Base-by-base conservation (phyloP, 2,113 vertebrate species). In the Podocnemis expansa region DNA sequence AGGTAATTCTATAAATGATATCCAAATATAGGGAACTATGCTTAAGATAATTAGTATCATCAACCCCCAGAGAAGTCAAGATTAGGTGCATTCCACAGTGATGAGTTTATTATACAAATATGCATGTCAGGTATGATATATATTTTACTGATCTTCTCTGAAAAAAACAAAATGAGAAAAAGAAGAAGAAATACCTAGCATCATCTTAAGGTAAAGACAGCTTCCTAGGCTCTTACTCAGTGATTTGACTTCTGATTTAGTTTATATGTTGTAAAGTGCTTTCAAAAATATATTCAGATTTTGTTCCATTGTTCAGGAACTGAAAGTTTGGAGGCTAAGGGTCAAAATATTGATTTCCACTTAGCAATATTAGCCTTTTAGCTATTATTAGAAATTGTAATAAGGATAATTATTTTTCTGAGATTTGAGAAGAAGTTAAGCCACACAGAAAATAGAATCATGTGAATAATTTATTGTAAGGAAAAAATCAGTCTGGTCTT, bases 101-200 rank as follows among this genome's bases (percentile, higher is more conserved):
- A n/a, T 70, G 63, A 38, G n/a, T 38, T 70, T 70, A 70, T n/a
- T 70, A 21, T 43, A 91, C 31, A 25, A 83, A 27, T 2, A 92
- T 78, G 78, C n/a, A 80, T 0, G 2, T 90, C 73, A 93, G 83
- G 54, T 34, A 29, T 13, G 55, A 80, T 7, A 19, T 3, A 2
- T 38, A 54, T 84, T 96, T 97, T 94, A 97, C 93, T 95, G 63
- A 4, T 75, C 92, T 90, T 95, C 93, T 93, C 29, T 58, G 89
- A 93, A 82, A 31, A 56, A 55, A 54, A 88, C 85, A 92, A 91
- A 80, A 0, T 25, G 87, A 67, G n/a, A 70, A 10, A 43, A 2
- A 11, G 70, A 94, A 89, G 38, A 90, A 47, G 41, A 93, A 58
- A 93, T 78, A 27, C 45, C 47, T 21, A 85, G 88, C 49, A 84